Conservation (phyloP, 37 sponge, comb jelly and placozoan species). For the Geodia barretti region DNA sequence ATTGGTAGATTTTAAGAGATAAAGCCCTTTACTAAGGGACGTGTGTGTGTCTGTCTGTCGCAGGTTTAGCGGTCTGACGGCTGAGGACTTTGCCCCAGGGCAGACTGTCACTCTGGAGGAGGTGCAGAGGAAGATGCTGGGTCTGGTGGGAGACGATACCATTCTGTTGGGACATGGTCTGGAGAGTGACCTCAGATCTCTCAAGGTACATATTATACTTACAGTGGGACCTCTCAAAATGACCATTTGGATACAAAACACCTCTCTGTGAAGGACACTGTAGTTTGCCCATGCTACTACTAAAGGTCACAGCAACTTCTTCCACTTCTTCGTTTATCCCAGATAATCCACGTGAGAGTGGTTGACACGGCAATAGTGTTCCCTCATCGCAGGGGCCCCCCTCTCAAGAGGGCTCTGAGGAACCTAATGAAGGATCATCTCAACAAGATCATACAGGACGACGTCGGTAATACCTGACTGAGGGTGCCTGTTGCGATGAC, state of each 20-base stretch:
- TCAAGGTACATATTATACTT: slow-evolving; percentile 82
- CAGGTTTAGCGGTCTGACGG: slow-evolving; percentile 93
- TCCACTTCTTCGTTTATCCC: not conserved
- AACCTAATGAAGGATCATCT: slow-evolving; percentile 69
- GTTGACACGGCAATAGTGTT: slow-evolving; percentile 94
- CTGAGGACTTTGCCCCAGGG: slow-evolving; percentile 39
- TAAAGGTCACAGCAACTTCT: not conserved
- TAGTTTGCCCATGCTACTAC: no score
- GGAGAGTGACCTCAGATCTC: slow-evolving; percentile 77
- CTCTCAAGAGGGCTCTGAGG: slow-evolving; percentile 80
- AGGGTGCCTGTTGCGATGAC: not conserved
- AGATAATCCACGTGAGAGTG: slow-evolving; percentile 79
- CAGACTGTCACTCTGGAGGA: slow-evolving; percentile 57
- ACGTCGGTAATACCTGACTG: slow-evolving; percentile 38
- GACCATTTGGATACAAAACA: no score
- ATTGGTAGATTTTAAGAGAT: no score
- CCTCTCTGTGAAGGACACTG: no score
- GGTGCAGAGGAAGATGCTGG: slow-evolving; percentile 68
- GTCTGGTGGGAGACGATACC: slow-evolving; percentile 57
- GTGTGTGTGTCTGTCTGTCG: slow-evolving; percentile 26
- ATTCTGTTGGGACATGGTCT: slow-evolving; percentile 91
- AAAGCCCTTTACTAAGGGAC: no score
- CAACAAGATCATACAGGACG: slow-evolving; percentile 83
- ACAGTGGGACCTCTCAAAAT: no score
- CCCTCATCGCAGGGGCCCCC: slow-evolving; percentile 81